Base-by-base conservation (phyloP, 2,888 invertebrate species). In the Argyra leucocephala region DNA sequence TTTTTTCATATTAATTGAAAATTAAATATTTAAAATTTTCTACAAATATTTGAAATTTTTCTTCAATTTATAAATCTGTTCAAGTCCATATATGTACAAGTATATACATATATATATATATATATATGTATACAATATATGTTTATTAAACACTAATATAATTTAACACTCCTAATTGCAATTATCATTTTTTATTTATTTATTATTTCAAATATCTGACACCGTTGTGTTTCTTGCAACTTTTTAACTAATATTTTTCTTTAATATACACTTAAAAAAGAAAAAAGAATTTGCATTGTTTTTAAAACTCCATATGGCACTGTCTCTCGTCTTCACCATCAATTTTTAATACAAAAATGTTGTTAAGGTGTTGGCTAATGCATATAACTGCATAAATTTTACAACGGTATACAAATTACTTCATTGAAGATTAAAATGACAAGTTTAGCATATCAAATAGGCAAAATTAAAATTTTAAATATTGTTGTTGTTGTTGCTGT, bases 381-480 rank as follows among this genome's bases (percentile, higher is more conserved):
- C 31, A 31, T 31, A 10, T 31, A 10, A 3, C 48, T 48, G 48
- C 5, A 48, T 48, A 9, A 3, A 48, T 48, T 48, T 31, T 48
- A 18, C 18, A 5, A 48, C 15, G 31, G 48, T 48, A 48, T 48
- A 48, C 48, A 48, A 48, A 48, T 48, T 48, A 48, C 48, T 5
- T 48, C 18, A 48, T 48, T 48, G 48, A n/a, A n/a, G n/a, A 48
- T 48, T 48, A 48, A 48, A 48, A 48, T 48, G 48, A 48, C 48
- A 48, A 48, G 48, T 48, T 48, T 5, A 48, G 48, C 48, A 48
- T 48, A 48, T 18, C 15, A 48, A 48, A 31, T 31, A 10, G 10
- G n/a, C n/a, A n/a, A n/a, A n/a, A n/a, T n/a, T n/a, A n/a, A n/a
- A n/a, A n/a, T n/a, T n/a, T n/a, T n/a, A n/a, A 10, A 31, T 31